phyloP scores from a whole-genome alignment of 2,113 vertebrate genomes.

The Melanerpes aurifrons region DNA sequence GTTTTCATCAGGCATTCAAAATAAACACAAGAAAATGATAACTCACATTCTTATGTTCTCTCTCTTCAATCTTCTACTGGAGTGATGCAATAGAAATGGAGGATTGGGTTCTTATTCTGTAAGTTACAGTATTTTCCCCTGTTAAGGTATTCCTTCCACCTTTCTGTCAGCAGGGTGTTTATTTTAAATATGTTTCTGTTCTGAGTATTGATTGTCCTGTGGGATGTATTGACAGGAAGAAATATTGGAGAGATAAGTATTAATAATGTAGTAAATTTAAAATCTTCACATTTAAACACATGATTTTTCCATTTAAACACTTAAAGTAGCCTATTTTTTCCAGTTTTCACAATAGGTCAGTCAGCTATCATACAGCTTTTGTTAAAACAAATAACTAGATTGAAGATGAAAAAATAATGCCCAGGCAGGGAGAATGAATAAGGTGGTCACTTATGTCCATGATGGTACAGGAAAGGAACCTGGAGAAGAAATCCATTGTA shows the following conservation, averaged over 20 bases:
- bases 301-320: background rate
- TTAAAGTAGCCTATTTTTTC: background rate
- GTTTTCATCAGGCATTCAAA: background rate
- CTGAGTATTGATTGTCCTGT: background rate
- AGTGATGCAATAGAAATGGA: background rate
- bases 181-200: background rate
- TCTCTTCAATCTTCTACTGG: background rate
- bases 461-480: background rate
- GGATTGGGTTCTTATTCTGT: background rate
- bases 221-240: background rate
- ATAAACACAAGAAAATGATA: background rate
- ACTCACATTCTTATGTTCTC: background rate
- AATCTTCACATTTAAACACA: background rate
- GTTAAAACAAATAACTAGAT: background rate
- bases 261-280: background rate
- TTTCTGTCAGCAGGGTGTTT: background rate
- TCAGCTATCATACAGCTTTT: background rate
- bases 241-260: background rate
- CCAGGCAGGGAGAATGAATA: background rate
- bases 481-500: background rate
- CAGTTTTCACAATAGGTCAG: background rate
- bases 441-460: background rate
- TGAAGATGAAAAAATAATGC: background rate
- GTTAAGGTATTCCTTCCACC: background rate
- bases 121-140: background rate